Evolutionary conservation across 2,797 vertebrate species (phyloP).

Genomic region (Graptemys geographica): DNA sequence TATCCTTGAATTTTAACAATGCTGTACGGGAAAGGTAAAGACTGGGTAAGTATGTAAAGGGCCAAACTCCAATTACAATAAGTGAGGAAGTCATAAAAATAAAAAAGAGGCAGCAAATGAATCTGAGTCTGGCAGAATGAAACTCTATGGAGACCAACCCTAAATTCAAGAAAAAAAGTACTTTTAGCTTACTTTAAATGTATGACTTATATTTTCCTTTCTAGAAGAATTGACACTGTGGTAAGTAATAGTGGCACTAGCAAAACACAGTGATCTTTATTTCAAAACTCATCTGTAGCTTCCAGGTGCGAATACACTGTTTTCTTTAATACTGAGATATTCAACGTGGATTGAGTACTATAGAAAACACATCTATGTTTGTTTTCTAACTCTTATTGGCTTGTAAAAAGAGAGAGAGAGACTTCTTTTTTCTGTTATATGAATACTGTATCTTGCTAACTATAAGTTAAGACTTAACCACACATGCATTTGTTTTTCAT

Average conservation of each 20-base stretch:
- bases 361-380: conserved; percentile 5
- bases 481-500: conserved; percentile 52
- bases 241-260: conserved; percentile 5
- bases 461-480: conserved; percentile 22
- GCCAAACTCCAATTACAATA: background rate
- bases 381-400: background rate
- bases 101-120: background rate
- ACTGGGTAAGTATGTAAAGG: background rate
- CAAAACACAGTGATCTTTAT: conserved; percentile 26
- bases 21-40: background rate
- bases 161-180: background rate
- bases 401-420: background rate
- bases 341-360: background rate
- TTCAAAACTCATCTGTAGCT: conserved; percentile 44
- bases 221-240: conserved; percentile 14
- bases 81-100: conserved; percentile 11
- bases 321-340: background rate
- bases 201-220: conserved; percentile 19
- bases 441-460: conserved; percentile 40
- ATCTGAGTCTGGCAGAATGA: background rate
- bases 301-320: conserved; percentile 57
- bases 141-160: background rate
- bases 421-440: conserved; percentile 32
- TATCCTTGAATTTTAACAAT: background rate
- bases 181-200: conserved; percentile 5